phyloP scores from a whole-genome alignment of 1,140 invertebrate species.

The Papilio polytes region DNA sequence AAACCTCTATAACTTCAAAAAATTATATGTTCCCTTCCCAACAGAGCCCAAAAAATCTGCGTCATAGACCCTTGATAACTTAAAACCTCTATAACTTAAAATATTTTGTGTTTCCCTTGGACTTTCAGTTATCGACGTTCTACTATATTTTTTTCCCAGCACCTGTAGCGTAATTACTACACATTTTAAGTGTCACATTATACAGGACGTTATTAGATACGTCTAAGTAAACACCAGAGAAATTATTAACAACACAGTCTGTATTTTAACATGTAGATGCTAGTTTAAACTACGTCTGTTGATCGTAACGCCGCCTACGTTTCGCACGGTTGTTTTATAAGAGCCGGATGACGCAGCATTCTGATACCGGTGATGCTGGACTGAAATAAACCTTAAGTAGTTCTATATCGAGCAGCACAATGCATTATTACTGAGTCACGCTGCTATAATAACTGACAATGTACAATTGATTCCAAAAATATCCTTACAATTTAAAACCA shows the following conservation, averaged over 20 bases:
- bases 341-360: conserved; percentile 1
- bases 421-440: conserved; percentile 5
- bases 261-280: neutral
- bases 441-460: neutral
- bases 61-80: too few relatives aligned
- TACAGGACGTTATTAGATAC: neutral
- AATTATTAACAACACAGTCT: neutral
- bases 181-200: neutral
- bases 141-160: too few relatives aligned
- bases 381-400: neutral
- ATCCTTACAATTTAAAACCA: too few relatives aligned
- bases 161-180: too few relatives aligned
- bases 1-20: too few relatives aligned
- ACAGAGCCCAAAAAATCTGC: too few relatives aligned
- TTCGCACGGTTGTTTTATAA: neutral
- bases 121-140: too few relatives aligned
- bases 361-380: neutral
- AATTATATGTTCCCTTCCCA: too few relatives aligned
- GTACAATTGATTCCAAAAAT: neutral
- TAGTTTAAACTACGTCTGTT: neutral
- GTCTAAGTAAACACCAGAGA: neutral
- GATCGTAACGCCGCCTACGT: conserved; percentile 10
- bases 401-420: neutral
- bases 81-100: too few relatives aligned
- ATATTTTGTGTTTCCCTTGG: too few relatives aligned